These are phyloP conservation scores for Pseudochaenichthys georgianus DNA, from an alignment of 2,797 vertebrate genomes.

Conservation along the genomic window DNA sequence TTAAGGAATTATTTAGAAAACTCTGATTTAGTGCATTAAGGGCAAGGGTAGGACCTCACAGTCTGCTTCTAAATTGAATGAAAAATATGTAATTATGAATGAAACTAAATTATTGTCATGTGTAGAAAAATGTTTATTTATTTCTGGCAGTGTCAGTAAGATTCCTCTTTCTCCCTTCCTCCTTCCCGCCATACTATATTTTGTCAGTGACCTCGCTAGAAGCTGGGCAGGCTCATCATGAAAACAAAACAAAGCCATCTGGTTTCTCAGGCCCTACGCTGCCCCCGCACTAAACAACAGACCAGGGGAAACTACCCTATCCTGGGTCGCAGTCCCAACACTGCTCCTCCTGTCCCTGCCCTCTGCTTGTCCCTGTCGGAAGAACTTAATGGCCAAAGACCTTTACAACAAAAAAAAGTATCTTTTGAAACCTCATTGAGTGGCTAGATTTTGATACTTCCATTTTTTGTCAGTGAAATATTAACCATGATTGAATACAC, in stretches of 20 bases:
- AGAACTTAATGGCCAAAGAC: slow-evolving; percentile 36
- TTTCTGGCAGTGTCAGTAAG: slow-evolving; percentile 10
- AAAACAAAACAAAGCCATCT: slow-evolving; percentile 90
- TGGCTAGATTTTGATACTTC: neutral
- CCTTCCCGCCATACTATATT: slow-evolving; percentile 56
- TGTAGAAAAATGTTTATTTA: neutral
- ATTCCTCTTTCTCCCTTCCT: slow-evolving; percentile 54
- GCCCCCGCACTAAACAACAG: slow-evolving; percentile 75
- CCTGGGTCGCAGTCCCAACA: slow-evolving; percentile 55
- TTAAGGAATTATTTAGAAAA: neutral
- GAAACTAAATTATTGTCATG: neutral
- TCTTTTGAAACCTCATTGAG: slow-evolving; percentile 3
- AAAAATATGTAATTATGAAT: neutral
- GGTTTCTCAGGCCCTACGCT: slow-evolving; percentile 88
- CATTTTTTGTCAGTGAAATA: slow-evolving; percentile 9
- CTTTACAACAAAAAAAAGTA: neutral
- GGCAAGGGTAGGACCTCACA: neutral
- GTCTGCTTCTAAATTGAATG: neutral
- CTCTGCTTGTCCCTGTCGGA: slow-evolving; percentile 32
- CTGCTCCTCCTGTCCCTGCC: slow-evolving; percentile 46
- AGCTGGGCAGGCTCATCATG: slow-evolving; percentile 76
- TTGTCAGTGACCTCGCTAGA: slow-evolving; percentile 77
- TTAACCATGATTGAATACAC: neutral
- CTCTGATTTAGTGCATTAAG: neutral
- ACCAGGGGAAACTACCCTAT: slow-evolving; percentile 78